Evolutionary conservation across 2,888 invertebrate genomes (phyloP), one percentile per base, ranked within the genome.

Genomic region (Heliconius hortense): DNA sequence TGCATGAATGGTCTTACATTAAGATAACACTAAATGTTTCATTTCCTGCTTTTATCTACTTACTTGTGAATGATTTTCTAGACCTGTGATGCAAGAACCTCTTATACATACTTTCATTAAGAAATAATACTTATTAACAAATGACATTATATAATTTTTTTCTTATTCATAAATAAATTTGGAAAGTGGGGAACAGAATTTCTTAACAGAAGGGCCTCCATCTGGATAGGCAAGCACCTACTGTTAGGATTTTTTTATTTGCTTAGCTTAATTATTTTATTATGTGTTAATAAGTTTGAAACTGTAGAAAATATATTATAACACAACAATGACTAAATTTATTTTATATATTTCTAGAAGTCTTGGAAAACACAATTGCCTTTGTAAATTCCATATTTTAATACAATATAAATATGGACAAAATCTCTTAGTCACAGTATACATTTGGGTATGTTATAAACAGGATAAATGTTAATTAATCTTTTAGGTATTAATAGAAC

Each of bases 1-100:
- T 66, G 67, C 75, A 71, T 74, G 74, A 72, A 66, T 77, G 73
- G 73, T 75, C 73, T 77, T 39, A 72, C 72, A 69, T 79, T 76
- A 76, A 83, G 85, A 87, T 86, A 86, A 86, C 79, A 81, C 79
- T 78, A 81, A 83, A 84, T 82, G 81, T 81, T 80, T 79, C 79
- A 83, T 84, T 86, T 88, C 88, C 88, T 87, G 84, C 80, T 80
- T 62, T 81, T 84, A 85, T 85, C 82, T 85, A 80, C 71, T 77
- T 13, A 28, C 53, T 72, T 72, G 66, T 77, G 71, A 76, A 70
- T 78, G 74, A 70, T 66, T 74, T 72, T 74, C 76, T 77, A 35
- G 31, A 7, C 48, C 18, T 48, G 21, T 48, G 48, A 73, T 59
- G 24, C 3, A 64, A 75, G 28, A 15, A 11, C 35, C 24, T 48